A percentile compares a stretch with the other conserved stretches of the same genome.
Evolutionary conservation across 2,888 invertebrate genomes (phyloP).

Genomic region (Drosophila formosana): DNA sequence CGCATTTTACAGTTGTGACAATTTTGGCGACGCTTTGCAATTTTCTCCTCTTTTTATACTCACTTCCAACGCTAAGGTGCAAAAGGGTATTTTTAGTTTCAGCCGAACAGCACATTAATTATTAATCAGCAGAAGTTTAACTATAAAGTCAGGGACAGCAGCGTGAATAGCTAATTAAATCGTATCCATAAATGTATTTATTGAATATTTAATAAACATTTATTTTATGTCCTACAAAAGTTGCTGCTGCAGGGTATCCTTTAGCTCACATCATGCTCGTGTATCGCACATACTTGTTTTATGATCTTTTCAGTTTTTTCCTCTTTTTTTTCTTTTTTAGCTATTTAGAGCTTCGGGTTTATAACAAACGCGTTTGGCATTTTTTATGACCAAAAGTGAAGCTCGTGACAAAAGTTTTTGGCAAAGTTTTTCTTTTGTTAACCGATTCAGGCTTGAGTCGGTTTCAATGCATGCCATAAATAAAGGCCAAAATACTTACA

Average conservation of each 20-base stretch:
- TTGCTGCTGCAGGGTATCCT: not conserved
- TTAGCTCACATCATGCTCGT: not conserved
- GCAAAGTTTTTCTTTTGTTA: constrained; percentile 50
- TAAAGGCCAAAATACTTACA: constrained; percentile 72
- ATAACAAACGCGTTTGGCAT: constrained; percentile 63
- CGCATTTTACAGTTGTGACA: constrained; percentile 81
- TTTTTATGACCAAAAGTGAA: constrained; percentile 44
- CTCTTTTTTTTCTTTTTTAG: constrained; percentile 5
- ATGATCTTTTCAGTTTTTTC: constrained; percentile 21
- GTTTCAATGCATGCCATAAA: constrained; percentile 70
- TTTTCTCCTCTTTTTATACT: constrained; percentile 38
- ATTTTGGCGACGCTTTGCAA: constrained; percentile 75
- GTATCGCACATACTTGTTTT: constrained; percentile 11
- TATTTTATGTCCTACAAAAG: no score
- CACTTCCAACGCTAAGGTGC: not conserved
- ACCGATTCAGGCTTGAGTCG: constrained; percentile 28
- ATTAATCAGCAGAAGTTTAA: not conserved
- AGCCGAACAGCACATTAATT: not conserved
- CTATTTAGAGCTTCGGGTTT: constrained; percentile 42
- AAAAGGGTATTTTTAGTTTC: not conserved
- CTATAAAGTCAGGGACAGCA: not conserved
- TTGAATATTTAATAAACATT: no score
- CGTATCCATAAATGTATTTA: no score
- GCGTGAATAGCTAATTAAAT: not conserved
- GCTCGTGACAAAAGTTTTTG: constrained; percentile 50